A percentile compares a stretch with the other conserved stretches of the same genome.
phyloP scores from a whole-genome alignment of 2,888 invertebrate genomes.

The Lacanobia oleracea region DNA sequence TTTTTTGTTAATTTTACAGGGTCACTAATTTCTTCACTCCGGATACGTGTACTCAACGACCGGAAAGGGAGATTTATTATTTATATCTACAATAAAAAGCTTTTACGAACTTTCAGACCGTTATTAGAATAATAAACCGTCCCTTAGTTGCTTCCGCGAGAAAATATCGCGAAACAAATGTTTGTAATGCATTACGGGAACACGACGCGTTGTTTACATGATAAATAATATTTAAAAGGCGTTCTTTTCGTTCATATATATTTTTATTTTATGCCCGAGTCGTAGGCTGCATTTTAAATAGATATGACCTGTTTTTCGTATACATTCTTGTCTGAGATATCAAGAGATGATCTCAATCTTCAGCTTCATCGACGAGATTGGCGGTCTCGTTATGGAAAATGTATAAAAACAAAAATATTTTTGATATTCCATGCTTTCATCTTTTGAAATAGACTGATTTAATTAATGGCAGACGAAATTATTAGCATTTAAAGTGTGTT shows the following conservation, averaged over 20 bases:
- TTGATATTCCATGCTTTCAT: conserved; percentile 34
- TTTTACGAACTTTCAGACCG: conserved; percentile 69
- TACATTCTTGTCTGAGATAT: conserved; percentile 54
- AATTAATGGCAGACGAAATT: conserved; percentile 71
- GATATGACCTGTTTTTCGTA: conserved; percentile 69
- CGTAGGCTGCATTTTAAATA: conserved; percentile 67
- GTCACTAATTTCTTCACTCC: conserved; percentile 68
- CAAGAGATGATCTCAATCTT: conserved; percentile 64
- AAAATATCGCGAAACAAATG: conserved; percentile 60
- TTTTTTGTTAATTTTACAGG: conserved; percentile 55
- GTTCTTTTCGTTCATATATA: conserved; percentile 66
- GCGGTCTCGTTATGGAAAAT: conserved; percentile 31
- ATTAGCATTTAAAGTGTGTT: conserved; percentile 75
- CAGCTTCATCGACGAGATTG: conserved; percentile 43
- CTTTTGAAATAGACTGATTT: conserved; percentile 48
- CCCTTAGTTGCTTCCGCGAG: conserved; percentile 58
- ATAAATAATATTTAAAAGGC: conserved; percentile 76
- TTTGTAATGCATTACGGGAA: conserved; percentile 56
- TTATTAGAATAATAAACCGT: conserved; percentile 76
- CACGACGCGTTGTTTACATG: conserved; percentile 69
- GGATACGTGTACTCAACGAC: conserved; percentile 64
- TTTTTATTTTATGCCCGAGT: conserved; percentile 64
- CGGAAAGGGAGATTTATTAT: conserved; percentile 77
- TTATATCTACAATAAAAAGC: conserved; percentile 73
- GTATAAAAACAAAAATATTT: conserved; percentile 44